Conservation (phyloP, 2,113 vertebrate species). For the Zeus faber region DNA sequence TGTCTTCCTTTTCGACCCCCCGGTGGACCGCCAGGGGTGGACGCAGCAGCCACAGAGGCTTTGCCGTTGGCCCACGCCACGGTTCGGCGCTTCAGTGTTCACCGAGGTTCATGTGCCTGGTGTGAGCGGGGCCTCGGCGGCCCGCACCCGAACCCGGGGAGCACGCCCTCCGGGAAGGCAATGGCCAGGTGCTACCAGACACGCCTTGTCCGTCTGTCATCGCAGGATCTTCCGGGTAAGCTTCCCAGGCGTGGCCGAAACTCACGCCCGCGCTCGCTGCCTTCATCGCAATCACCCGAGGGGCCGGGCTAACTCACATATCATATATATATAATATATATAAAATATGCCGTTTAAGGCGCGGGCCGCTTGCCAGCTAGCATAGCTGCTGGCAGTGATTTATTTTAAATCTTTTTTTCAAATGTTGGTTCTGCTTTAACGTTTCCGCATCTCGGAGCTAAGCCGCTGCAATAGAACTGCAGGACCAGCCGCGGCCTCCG, state of each 20-base stretch:
- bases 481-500: slow-evolving; percentile 67
- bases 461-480: slow-evolving; percentile 79
- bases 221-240: slow-evolving; percentile 20
- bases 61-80: too few species aligned
- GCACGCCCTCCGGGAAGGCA: slow-evolving; percentile 12
- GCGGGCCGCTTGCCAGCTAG: slow-evolving; percentile 63
- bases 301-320: slow-evolving; percentile 82
- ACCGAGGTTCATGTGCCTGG: too few species aligned
- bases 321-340: slow-evolving; percentile 85
- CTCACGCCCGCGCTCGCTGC: slow-evolving; percentile 35
- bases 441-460: slow-evolving; percentile 47
- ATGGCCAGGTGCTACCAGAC: slow-evolving; percentile 44
- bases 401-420: not conserved
- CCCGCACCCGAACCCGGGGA: too few species aligned
- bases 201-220: slow-evolving; percentile 43
- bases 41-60: too few species aligned
- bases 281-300: slow-evolving; percentile 56
- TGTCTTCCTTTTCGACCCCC: too few species aligned
- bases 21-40: too few species aligned
- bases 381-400: slow-evolving; percentile 60
- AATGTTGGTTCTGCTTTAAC: slow-evolving; percentile 5
- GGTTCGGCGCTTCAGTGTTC: too few species aligned
- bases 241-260: slow-evolving; percentile 26
- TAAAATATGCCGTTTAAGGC: slow-evolving; percentile 78
- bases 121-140: too few species aligned